phyloP scores from a whole-genome alignment of 2,888 invertebrate genomes.

The Agrochola lychnidis region DNA sequence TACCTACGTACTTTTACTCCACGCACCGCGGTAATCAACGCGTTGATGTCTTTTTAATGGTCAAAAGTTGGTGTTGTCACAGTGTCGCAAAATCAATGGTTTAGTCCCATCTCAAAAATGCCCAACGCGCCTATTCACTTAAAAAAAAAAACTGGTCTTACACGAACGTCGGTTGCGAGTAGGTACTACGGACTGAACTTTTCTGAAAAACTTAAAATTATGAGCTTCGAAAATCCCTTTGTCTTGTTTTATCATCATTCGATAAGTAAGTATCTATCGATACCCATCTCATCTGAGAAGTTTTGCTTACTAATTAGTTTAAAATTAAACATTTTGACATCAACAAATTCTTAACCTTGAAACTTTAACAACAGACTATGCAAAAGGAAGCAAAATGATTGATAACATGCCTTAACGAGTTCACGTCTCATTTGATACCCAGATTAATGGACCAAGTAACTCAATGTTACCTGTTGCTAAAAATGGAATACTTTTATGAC shows the following conservation, averaged over 20 bases:
- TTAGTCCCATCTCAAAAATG: too few relatives aligned
- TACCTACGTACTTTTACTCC: neutral
- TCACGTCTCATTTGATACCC: slow-evolving; percentile 17
- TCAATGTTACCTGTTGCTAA: slow-evolving; percentile 10
- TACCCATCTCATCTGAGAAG: neutral
- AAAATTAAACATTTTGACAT: neutral
- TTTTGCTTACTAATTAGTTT: neutral
- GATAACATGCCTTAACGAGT: slow-evolving; percentile 16
- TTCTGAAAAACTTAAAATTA: neutral
- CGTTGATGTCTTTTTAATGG: too few relatives aligned
- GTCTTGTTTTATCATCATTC: neutral
- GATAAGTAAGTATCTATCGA: neutral
- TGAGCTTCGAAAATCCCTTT: neutral
- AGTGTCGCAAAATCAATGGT: too few relatives aligned
- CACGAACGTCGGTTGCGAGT: neutral
- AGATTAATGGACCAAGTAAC: slow-evolving; percentile 11
- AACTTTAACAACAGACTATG: slow-evolving; percentile 2
- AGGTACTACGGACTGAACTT: neutral
- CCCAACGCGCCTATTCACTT: too few relatives aligned
- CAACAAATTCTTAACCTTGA: neutral
- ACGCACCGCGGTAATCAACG: too few relatives aligned
- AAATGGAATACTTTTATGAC: neutral
- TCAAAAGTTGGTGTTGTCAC: too few relatives aligned
- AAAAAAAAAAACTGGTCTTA: too few relatives aligned
- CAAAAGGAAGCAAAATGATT: slow-evolving; percentile 11